These are phyloP conservation scores for Ophion ventricosus DNA, from an alignment of 2,888 invertebrate species.

Conservation along the genomic window DNA sequence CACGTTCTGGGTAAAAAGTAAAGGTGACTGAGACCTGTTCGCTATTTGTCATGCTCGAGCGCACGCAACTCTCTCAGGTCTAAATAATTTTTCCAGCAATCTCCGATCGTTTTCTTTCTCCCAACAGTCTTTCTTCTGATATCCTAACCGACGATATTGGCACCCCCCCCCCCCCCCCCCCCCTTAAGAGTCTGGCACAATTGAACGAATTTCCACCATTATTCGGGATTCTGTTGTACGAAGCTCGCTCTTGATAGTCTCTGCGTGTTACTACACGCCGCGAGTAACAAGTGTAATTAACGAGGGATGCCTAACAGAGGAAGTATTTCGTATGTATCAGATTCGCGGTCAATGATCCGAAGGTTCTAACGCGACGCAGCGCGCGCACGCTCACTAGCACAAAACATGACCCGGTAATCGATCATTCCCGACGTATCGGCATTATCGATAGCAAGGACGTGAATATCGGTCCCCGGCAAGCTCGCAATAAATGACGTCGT, in stretches of 20 bases:
- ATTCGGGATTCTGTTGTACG: not conserved
- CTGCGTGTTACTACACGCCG: conserved; percentile 2
- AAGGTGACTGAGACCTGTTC: conserved; percentile 56
- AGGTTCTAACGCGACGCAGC: conserved; percentile 17
- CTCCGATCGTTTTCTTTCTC: conserved; percentile 1
- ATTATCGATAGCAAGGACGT: no score
- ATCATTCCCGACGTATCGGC: not conserved
- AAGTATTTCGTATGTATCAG: conserved; percentile 32
- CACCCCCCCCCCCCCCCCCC: no score
- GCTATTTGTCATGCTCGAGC: conserved; percentile 57
- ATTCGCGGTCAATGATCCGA: conserved; percentile 64
- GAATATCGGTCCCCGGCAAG: not conserved
- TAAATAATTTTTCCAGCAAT: conserved; percentile 12
- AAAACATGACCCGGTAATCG: not conserved
- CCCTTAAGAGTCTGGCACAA: no score
- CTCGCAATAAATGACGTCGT: not conserved
- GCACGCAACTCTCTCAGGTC: conserved; percentile 19
- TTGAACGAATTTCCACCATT: no score
- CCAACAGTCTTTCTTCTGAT: no score
- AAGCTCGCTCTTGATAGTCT: conserved; percentile 3
- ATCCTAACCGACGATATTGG: no score
- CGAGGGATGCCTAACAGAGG: conserved; percentile 12
- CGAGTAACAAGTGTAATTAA: conserved; percentile 19
- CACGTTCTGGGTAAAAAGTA: conserved; percentile 15
- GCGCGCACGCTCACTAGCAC: not conserved